Conservation (phyloP, 2,113 vertebrate species). For the Enhydra lutris region DNA sequence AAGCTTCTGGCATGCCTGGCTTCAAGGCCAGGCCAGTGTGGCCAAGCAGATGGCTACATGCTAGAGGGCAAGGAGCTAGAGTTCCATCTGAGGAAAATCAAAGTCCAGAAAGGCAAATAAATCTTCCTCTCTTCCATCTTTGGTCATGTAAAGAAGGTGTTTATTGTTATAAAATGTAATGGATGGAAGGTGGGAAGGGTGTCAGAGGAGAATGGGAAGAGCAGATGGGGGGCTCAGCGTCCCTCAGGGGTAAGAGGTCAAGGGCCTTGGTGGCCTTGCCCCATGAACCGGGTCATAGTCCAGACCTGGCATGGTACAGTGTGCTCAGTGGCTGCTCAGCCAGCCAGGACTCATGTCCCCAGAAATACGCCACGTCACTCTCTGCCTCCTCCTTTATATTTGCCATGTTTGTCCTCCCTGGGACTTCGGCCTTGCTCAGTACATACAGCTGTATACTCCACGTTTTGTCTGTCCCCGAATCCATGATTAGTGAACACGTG, state of each 20-base stretch:
- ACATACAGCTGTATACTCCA: not conserved
- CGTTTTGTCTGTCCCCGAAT: not conserved
- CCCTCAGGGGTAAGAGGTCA: not conserved
- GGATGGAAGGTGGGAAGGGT: not conserved
- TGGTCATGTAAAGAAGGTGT: not conserved
- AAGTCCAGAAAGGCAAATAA: not conserved
- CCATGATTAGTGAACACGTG: not conserved
- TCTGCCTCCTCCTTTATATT: not conserved
- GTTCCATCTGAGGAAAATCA: not conserved
- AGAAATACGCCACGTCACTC: not conserved
- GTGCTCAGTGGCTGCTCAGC: not conserved
- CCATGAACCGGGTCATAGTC: not conserved
- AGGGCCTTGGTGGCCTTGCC: not conserved
- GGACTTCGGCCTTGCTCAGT: not conserved
- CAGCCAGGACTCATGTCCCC: not conserved
- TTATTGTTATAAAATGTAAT: not conserved
- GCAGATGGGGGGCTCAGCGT: not conserved
- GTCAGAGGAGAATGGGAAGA: not conserved
- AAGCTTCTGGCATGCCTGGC: not conserved
- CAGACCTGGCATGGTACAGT: not conserved
- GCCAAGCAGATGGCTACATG: slow-evolving; percentile 83
- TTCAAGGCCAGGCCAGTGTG: not conserved
- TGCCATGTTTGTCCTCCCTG: not conserved
- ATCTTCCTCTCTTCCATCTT: not conserved
- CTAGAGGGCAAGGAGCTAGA: slow-evolving; percentile 63